A percentile compares a stretch with the other conserved stretches of the same genome.
These are phyloP conservation scores for Tipula confusa DNA, from an alignment of 2,888 invertebrate genomes.

Conservation along the genomic window DNA sequence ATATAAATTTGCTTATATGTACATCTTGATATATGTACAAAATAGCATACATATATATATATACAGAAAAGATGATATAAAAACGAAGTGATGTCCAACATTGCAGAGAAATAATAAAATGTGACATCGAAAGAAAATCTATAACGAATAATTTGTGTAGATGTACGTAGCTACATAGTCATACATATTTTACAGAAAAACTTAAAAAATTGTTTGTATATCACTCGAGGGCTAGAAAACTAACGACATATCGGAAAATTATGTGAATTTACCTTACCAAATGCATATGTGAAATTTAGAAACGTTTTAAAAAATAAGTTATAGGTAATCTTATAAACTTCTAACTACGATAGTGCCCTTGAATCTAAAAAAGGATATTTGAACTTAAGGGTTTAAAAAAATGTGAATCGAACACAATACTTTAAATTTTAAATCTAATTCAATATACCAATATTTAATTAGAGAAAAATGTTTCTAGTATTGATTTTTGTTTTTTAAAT, in stretches of 20 bases:
- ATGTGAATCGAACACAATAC: too few relatives aligned
- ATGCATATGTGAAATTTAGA: not conserved
- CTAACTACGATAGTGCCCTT: too few relatives aligned
- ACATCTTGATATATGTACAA: constrained; percentile 21
- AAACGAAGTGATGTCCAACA: constrained; percentile 27
- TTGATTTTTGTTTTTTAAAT: too few relatives aligned
- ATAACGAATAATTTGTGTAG: not conserved
- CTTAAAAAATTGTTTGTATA: not conserved
- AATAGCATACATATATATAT: not conserved
- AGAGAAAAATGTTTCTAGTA: too few relatives aligned
- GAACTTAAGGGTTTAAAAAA: too few relatives aligned
- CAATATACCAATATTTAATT: too few relatives aligned
- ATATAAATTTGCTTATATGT: constrained; percentile 10
- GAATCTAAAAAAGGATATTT: too few relatives aligned
- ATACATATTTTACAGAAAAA: not conserved
- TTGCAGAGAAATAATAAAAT: constrained; percentile 5
- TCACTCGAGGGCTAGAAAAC: not conserved
- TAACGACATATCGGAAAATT: not conserved
- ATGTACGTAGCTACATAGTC: not conserved
- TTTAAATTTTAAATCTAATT: too few relatives aligned
- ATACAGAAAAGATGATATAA: not conserved
- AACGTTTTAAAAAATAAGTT: not conserved
- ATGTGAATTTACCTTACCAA: not conserved
- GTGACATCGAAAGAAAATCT: constrained; percentile 21
- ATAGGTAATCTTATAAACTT: too few relatives aligned